These are phyloP conservation scores for Daboia siamensis DNA, from an alignment of 2,113 vertebrate genomes.

Conservation along the genomic window DNA sequence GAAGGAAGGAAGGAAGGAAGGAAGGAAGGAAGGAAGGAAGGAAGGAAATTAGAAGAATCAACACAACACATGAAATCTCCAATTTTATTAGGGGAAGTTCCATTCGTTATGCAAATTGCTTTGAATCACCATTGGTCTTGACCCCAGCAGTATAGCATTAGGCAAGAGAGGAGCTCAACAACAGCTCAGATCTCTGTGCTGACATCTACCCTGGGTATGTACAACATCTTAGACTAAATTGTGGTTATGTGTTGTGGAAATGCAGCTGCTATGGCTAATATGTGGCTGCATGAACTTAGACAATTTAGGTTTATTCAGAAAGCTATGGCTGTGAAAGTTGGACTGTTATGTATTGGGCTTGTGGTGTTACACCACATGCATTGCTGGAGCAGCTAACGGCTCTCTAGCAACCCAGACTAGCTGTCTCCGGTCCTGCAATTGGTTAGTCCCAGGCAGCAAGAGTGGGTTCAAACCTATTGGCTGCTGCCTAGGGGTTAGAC, in stretches of 20 bases:
- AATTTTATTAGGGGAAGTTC: neutral
- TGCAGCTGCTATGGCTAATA: neutral
- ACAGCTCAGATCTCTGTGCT: neutral
- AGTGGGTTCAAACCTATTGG: too few species aligned
- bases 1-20: neutral
- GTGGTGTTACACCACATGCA: too few species aligned
- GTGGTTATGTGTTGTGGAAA: neutral
- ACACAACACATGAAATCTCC: conserved; percentile 16
- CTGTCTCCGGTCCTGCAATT: too few species aligned
- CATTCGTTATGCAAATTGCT: neutral
- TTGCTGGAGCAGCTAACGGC: too few species aligned
- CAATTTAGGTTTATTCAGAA: neutral
- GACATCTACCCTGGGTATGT: neutral
- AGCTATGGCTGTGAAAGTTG: neutral
- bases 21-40: neutral
- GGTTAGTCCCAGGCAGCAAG: too few species aligned
- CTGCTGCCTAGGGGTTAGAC: too few species aligned
- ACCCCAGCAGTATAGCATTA: conserved; percentile 8
- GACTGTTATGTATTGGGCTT: too few species aligned
- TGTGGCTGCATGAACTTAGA: neutral
- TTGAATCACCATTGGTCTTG: conserved; percentile 2
- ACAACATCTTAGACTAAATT: neutral
- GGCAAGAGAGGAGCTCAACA: neutral
- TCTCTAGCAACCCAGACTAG: too few species aligned
- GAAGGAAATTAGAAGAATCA: conserved; percentile 33